phyloP scores from a whole-genome alignment of 2,888 invertebrate species.

The Sisyra terminalis region DNA sequence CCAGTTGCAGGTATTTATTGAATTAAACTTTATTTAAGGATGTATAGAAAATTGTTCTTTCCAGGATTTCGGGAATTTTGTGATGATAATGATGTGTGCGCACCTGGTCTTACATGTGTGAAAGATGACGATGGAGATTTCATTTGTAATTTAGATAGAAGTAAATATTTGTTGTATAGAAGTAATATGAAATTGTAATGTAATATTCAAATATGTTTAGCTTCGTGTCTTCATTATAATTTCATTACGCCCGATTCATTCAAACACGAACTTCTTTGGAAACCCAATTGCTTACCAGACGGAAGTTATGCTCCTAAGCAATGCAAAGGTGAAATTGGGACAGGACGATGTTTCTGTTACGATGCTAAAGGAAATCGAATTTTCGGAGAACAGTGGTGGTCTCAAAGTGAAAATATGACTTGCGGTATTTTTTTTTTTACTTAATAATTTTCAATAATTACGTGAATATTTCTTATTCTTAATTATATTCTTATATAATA shows the following conservation, averaged over 20 bases:
- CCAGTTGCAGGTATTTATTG: background rate
- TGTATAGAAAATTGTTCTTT: background rate
- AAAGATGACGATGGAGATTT: background rate
- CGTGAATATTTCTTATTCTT: conserved; percentile 1
- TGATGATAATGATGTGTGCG: background rate
- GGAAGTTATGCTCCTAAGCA: conserved; percentile 43
- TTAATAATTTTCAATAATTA: background rate
- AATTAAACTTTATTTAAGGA: background rate
- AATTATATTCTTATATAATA: background rate
- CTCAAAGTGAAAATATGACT: conserved; percentile 39
- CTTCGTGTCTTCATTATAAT: conserved; percentile 13
- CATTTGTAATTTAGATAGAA: background rate
- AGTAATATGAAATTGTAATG: too few relatives aligned
- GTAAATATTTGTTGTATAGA: background rate
- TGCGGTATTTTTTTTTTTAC: conserved; percentile 45
- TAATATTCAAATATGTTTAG: conserved; percentile 11
- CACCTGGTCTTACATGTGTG: background rate
- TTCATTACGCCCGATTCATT: conserved; percentile 6
- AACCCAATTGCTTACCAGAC: conserved; percentile 36
- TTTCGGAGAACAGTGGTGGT: conserved; percentile 46
- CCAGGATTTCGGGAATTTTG: background rate
- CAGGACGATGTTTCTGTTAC: conserved; percentile 51
- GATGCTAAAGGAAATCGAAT: conserved; percentile 39
- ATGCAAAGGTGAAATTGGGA: conserved; percentile 44
- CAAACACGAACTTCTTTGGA: conserved; percentile 14